Evolutionary conservation across 2,797 vertebrate genomes (phyloP).

Genomic region (Coccyzus lansbergi): DNA sequence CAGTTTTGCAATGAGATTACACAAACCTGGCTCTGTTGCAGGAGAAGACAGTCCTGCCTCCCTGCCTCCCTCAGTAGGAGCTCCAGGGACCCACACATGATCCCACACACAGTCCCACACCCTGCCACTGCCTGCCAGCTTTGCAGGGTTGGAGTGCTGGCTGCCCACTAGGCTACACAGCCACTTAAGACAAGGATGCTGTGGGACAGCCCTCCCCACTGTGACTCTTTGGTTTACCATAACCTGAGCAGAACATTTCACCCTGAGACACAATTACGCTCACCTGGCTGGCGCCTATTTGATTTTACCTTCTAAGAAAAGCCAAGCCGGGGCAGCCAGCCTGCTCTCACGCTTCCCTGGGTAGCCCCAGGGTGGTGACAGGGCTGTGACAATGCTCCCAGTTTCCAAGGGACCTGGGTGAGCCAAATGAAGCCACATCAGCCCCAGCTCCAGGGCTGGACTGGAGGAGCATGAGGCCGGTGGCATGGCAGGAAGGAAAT

Average conservation of each 20-base stretch:
- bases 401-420: rapidly evolving
- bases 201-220: neutral
- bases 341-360: neutral
- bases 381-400: neutral
- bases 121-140: neutral
- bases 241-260: neutral
- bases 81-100: rapidly evolving
- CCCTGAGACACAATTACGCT: neutral
- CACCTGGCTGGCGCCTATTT: neutral
- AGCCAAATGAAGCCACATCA: rapidly evolving
- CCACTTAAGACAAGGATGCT: neutral
- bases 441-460: neutral
- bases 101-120: rapidly evolving
- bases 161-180: neutral
- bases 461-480: neutral
- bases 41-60: neutral
- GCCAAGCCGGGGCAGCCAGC: neutral
- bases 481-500: neutral
- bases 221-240: neutral
- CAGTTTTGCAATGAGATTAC: neutral
- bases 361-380: neutral
- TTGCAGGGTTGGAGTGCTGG: neutral
- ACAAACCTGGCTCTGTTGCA: neutral
- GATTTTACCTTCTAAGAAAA: neutral
- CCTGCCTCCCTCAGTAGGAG: rapidly evolving